phyloP scores from a whole-genome alignment of 2,888 invertebrate genomes.

The Brenthis ino region DNA sequence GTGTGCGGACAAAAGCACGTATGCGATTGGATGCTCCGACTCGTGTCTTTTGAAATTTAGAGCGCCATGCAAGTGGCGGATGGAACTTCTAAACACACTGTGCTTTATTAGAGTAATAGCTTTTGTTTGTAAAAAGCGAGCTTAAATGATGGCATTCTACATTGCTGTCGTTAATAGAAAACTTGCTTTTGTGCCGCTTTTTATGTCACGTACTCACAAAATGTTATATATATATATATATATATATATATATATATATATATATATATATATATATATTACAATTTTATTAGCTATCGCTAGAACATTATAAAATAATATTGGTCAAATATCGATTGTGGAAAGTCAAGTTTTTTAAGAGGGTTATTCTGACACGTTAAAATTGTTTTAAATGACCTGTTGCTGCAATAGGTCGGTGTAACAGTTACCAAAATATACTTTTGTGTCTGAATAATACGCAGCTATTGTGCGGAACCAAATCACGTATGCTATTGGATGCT shows the following conservation, averaged over 20 bases:
- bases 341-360: background rate
- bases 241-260: no score
- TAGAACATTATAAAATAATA: no score
- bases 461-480: conserved; percentile 72
- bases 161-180: no score
- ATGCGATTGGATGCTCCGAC: conserved; percentile 70
- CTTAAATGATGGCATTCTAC: background rate
- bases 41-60: conserved; percentile 20
- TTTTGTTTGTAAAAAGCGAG: background rate
- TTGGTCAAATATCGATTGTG: background rate
- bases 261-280: no score
- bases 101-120: background rate
- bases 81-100: background rate
- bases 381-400: conserved; percentile 69
- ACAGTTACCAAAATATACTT: conserved; percentile 77
- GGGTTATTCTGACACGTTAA: background rate
- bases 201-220: no score
- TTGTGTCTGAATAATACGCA: conserved; percentile 71
- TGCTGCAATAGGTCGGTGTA: conserved; percentile 80
- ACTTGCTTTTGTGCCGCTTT: no score
- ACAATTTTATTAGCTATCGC: no score
- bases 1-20: conserved; percentile 71
- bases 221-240: no score
- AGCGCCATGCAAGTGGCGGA: conserved; percentile 12
- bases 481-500: conserved; percentile 72